These are phyloP conservation scores for Pteronotus mesoamericanus DNA, from an alignment of 2,797 vertebrate species.

Conservation along the genomic window DNA sequence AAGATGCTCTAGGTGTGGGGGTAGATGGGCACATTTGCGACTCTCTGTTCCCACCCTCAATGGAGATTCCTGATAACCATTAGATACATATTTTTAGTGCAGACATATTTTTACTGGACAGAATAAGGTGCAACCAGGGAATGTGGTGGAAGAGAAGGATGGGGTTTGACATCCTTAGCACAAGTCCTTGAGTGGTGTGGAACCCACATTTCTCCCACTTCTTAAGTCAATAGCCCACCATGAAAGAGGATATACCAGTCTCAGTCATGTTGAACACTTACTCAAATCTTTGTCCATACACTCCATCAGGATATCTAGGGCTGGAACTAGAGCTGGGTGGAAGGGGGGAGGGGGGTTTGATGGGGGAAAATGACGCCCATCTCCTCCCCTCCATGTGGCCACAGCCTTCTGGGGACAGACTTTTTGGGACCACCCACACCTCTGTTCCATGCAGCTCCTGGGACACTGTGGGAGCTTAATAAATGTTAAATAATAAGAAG, in stretches of 20 bases:
- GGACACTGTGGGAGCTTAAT: conserved; percentile 75
- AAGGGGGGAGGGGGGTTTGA: neutral
- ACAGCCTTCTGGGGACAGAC: conserved; percentile 61
- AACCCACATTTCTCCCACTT: neutral
- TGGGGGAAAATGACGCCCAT: neutral
- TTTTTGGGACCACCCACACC: conserved; percentile 70
- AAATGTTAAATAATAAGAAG: conserved; percentile 76
- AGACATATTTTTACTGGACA: too few relatives aligned
- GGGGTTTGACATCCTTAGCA: neutral
- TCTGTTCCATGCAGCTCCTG: conserved; percentile 61
- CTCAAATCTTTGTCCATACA: neutral
- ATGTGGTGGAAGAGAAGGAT: neutral
- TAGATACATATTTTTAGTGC: neutral
- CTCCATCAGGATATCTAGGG: neutral
- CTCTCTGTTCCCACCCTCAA: neutral
- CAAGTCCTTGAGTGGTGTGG: neutral
- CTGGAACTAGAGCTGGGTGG: neutral
- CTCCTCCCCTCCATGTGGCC: conserved; percentile 52
- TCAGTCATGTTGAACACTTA: neutral
- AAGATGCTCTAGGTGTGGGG: neutral
- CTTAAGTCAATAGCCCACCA: fast-evolving
- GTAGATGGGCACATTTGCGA: too few relatives aligned
- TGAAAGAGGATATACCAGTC: neutral
- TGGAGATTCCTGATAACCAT: neutral
- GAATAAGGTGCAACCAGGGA: fast-evolving